Conservation (phyloP, 2,113 vertebrate genomes). For the Caloenas nicobarica region DNA sequence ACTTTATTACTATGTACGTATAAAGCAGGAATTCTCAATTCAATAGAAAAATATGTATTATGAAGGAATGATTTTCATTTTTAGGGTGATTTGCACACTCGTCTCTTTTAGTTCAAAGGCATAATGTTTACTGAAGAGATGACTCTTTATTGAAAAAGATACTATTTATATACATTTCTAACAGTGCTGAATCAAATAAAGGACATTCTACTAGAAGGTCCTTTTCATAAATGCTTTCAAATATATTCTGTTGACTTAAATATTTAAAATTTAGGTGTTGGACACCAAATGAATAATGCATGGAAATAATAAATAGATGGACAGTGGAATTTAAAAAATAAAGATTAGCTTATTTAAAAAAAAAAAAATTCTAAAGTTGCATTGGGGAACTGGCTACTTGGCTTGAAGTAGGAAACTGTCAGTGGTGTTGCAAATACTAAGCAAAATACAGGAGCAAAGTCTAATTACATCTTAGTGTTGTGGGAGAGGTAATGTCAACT, state of each 20-base stretch:
- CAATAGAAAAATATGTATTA: neutral
- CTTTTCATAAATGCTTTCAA: neutral
- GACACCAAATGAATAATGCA: conserved; percentile 51
- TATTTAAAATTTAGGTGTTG: conserved; percentile 55
- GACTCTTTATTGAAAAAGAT: neutral
- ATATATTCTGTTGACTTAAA: conserved; percentile 30
- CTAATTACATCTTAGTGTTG: neutral
- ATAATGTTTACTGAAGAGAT: conserved; percentile 28
- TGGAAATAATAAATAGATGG: conserved; percentile 60
- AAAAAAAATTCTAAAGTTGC: neutral
- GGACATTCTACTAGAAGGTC: neutral
- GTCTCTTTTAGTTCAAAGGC: neutral
- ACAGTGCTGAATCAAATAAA: conserved; percentile 13
- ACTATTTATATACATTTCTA: neutral
- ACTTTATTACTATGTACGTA: neutral
- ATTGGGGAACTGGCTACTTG: neutral
- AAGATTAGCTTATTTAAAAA: neutral
- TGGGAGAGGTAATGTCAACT: neutral
- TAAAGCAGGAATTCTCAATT: neutral
- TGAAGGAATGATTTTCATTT: neutral
- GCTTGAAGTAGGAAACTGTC: neutral
- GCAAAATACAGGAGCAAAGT: neutral
- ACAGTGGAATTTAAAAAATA: neutral
- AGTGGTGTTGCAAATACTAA: neutral
- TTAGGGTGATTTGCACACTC: neutral